Evolutionary conservation across 2,113 vertebrate genomes (phyloP), one percentile per base, ranked within the genome.

Genomic region (Coptodon rendalli): DNA sequence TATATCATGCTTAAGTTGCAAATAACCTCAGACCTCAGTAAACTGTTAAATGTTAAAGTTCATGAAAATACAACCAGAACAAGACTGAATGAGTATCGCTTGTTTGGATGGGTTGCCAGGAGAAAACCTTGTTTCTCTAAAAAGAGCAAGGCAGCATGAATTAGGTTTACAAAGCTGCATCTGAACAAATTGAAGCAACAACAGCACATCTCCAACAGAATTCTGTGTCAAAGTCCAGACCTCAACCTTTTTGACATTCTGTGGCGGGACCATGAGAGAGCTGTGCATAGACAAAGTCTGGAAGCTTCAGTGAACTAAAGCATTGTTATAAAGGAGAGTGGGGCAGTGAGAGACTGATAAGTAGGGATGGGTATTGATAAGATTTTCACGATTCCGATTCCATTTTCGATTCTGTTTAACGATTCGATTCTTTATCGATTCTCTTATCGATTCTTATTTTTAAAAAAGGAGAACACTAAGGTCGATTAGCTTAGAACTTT

Each of bases 61-160:
- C n/a, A 40, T 68, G 2, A 68, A 38, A 5, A 38, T 38, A 22
- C 3, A 68, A 40, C 8, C 19, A 13, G 34, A 8, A 68, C 0
- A 13, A 68, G 0, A 40, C 6, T 68, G 11, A 68, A 68, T 13
- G 10, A 40, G 2, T 13, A 0, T 38, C 0, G 11, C 34, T 13
- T 1, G 2, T 68, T 68, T 40, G 63, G 19, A 68, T 22, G 4
- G 19, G 34, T 68, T 0, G 63, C 63, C 19, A 22, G 10, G 19
- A 68, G 34, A 40, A 68, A 2, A n/a, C 63, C 34, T 68, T n/a
- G 10, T 3, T 13, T 68, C 34, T 22, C 34, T 1, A 22, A 13
- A 38, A 68, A 43, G n/a, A 43, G 38, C 66, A 71, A 14, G 7
- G n/a, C 66, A 24, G 38, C 36, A 40, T 14, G 38, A 14, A 22